Base-by-base conservation (phyloP, 2,888 invertebrate genomes). In the Platycheirus albimanus region DNA sequence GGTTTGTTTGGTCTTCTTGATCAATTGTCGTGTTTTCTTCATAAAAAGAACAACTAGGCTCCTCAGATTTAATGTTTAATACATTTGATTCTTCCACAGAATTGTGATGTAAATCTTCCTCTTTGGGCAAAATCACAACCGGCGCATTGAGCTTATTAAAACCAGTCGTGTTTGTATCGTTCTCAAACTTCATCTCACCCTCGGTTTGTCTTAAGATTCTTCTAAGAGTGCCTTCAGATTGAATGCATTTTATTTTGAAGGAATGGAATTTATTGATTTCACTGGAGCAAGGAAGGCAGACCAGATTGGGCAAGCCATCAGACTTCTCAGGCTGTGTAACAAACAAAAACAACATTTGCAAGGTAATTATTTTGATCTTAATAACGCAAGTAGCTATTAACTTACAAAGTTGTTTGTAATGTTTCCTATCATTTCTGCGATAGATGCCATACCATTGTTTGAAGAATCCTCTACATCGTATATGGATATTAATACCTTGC, bases 231-330 rank as follows among this genome's bases (percentile, higher is more conserved):
- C 5, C 10, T 15, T 56, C 20, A 13, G 56, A 56, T 5, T 20
- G 20, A 13, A 56, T 20, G 20, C 56, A 56, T 41, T 38, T 56
- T 20, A 41, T 10, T 41, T 24, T 41, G 24, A 56, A 56, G 4
- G 10, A 15, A 2, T 56, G 13, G n/a, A 41, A 20, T 5, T 41
- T 20, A 19, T 41, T 4, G 0, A 56, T 38, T 20, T 24, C 38
- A 24, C 6, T 13, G 1, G 5, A 38, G 15, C 56, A 56, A 24
- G 36, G 2, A 24, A 38, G 4, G 8, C 56, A 56, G 6, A 56
- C 41, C 4, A 20, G 3, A 3, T 41, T 33, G 0, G 56, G 41
- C 15, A 56, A 38, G 10, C 56, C 56, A 38, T 56, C 56, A 0
- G 10, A 24, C 20, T 41, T 38, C 1, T 10, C 1, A 0, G 56